Evolutionary conservation across 2,797 vertebrate species (phyloP).

Genomic region (Microctenopoma steveboyesi): DNA sequence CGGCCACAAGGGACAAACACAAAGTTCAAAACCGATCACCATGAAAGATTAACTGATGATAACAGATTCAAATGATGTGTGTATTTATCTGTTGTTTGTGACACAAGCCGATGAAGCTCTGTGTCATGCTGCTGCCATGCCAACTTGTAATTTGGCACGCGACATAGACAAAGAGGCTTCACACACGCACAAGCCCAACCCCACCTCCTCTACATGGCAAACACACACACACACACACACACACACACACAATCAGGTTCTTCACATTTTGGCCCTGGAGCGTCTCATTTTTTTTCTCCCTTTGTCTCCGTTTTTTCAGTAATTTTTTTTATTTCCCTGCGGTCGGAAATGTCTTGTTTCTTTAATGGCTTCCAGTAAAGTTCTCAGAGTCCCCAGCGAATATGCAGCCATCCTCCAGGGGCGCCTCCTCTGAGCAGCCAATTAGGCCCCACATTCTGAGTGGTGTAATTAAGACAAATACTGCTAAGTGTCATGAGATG

Average conservation of each 20-base stretch:
- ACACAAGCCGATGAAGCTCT: slow-evolving; percentile 14
- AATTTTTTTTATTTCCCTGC: slow-evolving; percentile 66
- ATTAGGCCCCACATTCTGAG: slow-evolving; percentile 62
- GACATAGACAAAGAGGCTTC: slow-evolving; percentile 53
- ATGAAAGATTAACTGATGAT: slow-evolving; percentile 41
- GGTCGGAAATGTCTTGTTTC: slow-evolving; percentile 83
- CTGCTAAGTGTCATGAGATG: slow-evolving; percentile 42
- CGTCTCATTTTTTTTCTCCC: slow-evolving; percentile 44
- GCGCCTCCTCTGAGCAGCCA: slow-evolving; percentile 61
- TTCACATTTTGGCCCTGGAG: slow-evolving; percentile 57
- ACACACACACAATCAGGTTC: slow-evolving; percentile 39
- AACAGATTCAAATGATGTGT: not conserved
- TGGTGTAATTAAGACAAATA: slow-evolving; percentile 58
- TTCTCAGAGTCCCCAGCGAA: slow-evolving; percentile 69
- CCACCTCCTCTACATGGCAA: not conserved
- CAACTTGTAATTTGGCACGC: slow-evolving; percentile 56
- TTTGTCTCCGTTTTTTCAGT: slow-evolving; percentile 54
- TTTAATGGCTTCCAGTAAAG: slow-evolving; percentile 83
- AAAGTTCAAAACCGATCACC: slow-evolving; percentile 45
- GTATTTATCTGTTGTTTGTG: not conserved
- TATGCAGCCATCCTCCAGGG: slow-evolving; percentile 62
- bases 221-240: slow-evolving; percentile 20
- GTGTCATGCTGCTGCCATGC: slow-evolving; percentile 21
- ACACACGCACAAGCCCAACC: slow-evolving; percentile 10
- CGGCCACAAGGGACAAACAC: slow-evolving; percentile 40